Conservation (phyloP, 2,888 invertebrate genomes). For the Cotesia congregata region DNA sequence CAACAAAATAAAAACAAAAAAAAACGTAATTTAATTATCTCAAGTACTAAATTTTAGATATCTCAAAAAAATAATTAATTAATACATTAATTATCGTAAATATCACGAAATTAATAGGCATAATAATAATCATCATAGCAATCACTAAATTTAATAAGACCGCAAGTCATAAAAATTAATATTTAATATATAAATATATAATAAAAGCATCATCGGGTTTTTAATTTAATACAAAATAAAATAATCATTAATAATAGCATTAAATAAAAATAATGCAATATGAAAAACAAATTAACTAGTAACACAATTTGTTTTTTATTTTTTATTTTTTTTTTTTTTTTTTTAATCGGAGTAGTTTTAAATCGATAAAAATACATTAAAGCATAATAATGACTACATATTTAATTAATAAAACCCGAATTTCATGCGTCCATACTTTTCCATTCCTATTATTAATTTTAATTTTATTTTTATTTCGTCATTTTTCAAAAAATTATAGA, state of each 20-base stretch:
- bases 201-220: conserved; percentile 7
- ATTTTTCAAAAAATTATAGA: conserved; percentile 49
- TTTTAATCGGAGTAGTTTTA: conserved; percentile 61
- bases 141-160: background rate
- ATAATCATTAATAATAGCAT: conserved; percentile 15
- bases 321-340: conserved; percentile 29
- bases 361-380: conserved; percentile 67
- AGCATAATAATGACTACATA: conserved; percentile 67
- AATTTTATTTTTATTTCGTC: conserved; percentile 46
- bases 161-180: background rate
- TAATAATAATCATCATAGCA: background rate
- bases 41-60: background rate
- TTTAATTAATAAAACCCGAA: conserved; percentile 12
- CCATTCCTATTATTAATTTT: conserved; percentile 25
- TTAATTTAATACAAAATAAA: background rate
- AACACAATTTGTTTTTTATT: conserved; percentile 32
- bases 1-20: background rate
- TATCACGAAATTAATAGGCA: background rate
- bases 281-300: conserved; percentile 32
- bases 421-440: conserved; percentile 18
- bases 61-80: background rate
- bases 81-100: background rate
- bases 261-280: conserved; percentile 17
- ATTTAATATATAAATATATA: background rate
- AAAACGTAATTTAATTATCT: background rate